A percentile compares a stretch with the other conserved stretches of the same genome.
These are phyloP conservation scores for Napeogenes inachia DNA, from an alignment of 2,888 invertebrate genomes.

Conservation along the genomic window DNA sequence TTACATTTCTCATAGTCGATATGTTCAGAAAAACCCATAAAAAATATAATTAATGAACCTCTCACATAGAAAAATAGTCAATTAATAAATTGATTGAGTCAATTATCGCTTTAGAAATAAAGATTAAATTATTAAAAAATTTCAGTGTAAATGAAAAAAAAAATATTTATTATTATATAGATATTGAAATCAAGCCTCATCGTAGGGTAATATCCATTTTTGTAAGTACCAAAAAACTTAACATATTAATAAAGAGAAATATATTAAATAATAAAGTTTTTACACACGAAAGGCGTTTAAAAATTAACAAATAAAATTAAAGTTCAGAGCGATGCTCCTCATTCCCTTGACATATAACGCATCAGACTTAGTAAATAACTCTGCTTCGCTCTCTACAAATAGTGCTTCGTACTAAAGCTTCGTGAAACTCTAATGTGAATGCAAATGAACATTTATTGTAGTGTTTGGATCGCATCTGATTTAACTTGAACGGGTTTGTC, in stretches of 20 bases:
- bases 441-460: constrained; percentile 39
- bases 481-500: constrained; percentile 24
- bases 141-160: too few species aligned
- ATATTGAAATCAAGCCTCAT: too few species aligned
- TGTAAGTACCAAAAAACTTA: too few species aligned
- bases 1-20: background rate
- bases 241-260: too few species aligned
- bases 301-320: background rate
- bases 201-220: too few species aligned
- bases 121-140: too few species aligned
- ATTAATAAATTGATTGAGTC: too few species aligned
- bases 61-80: too few species aligned
- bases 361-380: constrained; percentile 17
- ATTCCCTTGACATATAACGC: constrained; percentile 34
- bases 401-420: constrained; percentile 26
- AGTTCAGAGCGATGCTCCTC: constrained; percentile 8
- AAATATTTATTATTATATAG: too few species aligned
- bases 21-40: background rate
- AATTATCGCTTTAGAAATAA: too few species aligned
- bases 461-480: constrained; percentile 29
- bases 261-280: too few species aligned
- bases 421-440: constrained; percentile 41
- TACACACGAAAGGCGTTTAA: too few species aligned
- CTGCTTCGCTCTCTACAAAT: constrained; percentile 14
- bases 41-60: background rate